Evolutionary conservation across 1,140 invertebrate genomes (phyloP), one percentile per base, ranked within the genome.

Genomic region (Zaprionus ornatus): DNA sequence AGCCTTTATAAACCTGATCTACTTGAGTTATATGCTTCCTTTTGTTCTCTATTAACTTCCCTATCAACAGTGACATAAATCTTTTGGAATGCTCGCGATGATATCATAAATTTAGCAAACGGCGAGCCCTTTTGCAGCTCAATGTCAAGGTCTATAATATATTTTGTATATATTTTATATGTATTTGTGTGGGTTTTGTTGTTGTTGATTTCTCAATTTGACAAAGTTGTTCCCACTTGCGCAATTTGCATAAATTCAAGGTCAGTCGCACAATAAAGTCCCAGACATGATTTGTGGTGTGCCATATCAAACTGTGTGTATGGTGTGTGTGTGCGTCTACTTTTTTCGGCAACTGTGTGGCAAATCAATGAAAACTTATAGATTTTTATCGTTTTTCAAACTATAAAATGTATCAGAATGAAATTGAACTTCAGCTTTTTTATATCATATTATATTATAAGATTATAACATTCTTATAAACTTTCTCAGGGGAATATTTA

Each of bases 161-260:
- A 66, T 76, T 59, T 65, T 50, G 35, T 37, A 15, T 40, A 45
- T 9, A 45, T 45, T 45, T 27, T 63, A 59, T 35, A 15, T 45
- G 15, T 50, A n/a, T 29, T 13, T 19, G 29, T 63, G 48, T 68
- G 42, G 23, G 27, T n/a, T 32, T 56, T 74, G 17, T 67, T 71
- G 56, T 70, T 48, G 68, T 69, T 59, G 62, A 73, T 69, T 66
- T 80, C 71, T 84, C 79, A 84, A 84, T 88, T 85, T 84, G 81
- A 81, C 78, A 88, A 90, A 90, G 77, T 84, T 84, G 76, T 88
- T 88, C 77, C 68, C 83, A 88, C 84, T 87, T 87, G 86, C 77
- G 78, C 85, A 85, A 88, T 88, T 88, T 85, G 80, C 84, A 88
- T 88, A 88, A 88, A 88, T 84, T 90, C 85, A 88, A 90, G 85